These are phyloP conservation scores for Candoia aspera DNA, from an alignment of 2,113 vertebrate genomes.

Conservation along the genomic window DNA sequence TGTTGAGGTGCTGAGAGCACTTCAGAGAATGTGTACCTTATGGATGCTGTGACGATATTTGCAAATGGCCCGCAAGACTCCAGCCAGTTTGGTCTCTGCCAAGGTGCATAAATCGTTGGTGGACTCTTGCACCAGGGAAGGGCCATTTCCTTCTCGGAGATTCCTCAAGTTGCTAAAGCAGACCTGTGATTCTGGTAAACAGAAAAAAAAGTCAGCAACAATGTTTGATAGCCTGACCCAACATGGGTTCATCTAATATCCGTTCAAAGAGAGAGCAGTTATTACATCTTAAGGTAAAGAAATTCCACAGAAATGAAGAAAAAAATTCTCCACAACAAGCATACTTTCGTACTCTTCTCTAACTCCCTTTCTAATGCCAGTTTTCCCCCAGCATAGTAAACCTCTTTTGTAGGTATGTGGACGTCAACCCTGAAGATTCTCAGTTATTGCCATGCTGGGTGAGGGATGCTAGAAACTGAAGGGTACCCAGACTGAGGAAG, in stretches of 20 bases:
- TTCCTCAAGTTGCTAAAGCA: conserved; percentile 29
- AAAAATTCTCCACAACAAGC: neutral
- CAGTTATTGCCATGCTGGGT: neutral
- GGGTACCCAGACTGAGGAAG: neutral
- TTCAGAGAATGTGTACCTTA: neutral
- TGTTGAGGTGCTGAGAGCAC: neutral
- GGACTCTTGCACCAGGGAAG: neutral
- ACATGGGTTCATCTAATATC: neutral
- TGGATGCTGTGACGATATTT: conserved; percentile 35
- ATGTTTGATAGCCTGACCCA: neutral
- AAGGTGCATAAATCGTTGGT: neutral
- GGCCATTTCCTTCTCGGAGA: conserved; percentile 20
- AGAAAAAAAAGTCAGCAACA: neutral
- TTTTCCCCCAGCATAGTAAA: neutral
- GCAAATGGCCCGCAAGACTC: conserved; percentile 21
- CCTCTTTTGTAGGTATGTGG: neutral
- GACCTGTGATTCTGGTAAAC: conserved; percentile 11
- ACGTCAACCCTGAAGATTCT: neutral
- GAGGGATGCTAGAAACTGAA: neutral
- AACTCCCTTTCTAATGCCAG: neutral
- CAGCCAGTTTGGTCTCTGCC: conserved; percentile 16
- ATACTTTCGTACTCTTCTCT: neutral
- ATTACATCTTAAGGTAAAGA: neutral
- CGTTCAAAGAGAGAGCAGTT: neutral
- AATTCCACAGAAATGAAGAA: neutral